Evolutionary conservation across 2,888 invertebrate genomes (phyloP), one percentile per base, ranked within the genome.

Genomic region (Bellardia bayeri): DNA sequence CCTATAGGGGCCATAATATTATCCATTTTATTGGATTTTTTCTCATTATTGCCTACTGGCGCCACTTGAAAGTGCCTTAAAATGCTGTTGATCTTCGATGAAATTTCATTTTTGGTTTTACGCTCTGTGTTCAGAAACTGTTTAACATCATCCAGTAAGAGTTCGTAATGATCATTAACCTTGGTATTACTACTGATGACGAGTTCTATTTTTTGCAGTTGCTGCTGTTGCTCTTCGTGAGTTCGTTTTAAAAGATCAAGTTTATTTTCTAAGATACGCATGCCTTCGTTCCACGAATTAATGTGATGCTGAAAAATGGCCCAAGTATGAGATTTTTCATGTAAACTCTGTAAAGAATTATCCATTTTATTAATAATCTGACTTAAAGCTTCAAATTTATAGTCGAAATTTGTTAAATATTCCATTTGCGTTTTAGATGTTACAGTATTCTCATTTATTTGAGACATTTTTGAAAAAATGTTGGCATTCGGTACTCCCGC

Each of bases 231-330:
- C 13, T 90, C 90, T 13, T 91, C 91, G 82, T 93, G 91, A 0
- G 90, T 88, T 6, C 94, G 94, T 90, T 93, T 94, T 14, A 95
- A 92, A 49, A 94, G 92, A 84, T 94, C 94, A 33, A 95, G 91
- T 91, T 95, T 95, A 86, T 94, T 93, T 90, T 95, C 95, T 11
- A 94, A 90, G 2, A 94, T 92, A 85, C 94, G 94, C 82, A 95
- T 93, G 88, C 94, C 94, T 56, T 94, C 94, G 85, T 94, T 95
- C 95, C 95, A 95, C 0, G 94, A 94, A 16, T 94, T 92, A 58
- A 95, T 94, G 89, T 95, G 95, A 87, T 94, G 93, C 87, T 94
- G 94, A 89, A 95, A 94, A 42, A 94, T 94, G 76, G 94, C 94
- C 95, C 95, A 95, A 4, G 94, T 94, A 86, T 94, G 94, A 0